Conservation (phyloP, 23 tunicate genomes). For the Ascidia mentula region DNA sequence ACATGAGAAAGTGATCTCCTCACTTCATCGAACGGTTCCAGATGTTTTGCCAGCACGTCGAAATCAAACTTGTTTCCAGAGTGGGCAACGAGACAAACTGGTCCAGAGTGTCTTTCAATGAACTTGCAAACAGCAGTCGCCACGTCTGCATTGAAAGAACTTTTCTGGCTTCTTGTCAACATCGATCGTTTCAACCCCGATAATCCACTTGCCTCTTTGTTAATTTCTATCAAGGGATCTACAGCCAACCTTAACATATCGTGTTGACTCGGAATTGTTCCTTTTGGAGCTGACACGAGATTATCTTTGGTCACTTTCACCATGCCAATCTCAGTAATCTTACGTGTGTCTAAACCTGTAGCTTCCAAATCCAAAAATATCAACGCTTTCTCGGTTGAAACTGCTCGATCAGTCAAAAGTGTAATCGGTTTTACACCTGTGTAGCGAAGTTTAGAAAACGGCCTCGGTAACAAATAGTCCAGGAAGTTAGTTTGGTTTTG, state of each 20-base stretch:
- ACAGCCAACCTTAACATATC: neutral
- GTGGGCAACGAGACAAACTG: neutral
- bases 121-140: neutral
- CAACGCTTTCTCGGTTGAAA: neutral
- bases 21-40: neutral
- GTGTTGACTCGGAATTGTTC: neutral
- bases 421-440: neutral
- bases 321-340: neutral
- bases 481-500: neutral
- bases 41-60: neutral
- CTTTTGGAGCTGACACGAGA: neutral
- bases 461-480: neutral
- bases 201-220: neutral
- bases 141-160: neutral
- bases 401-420: neutral
- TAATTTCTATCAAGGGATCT: neutral
- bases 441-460: neutral
- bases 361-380: neutral
- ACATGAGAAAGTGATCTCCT: neutral
- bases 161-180: neutral
- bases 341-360: neutral
- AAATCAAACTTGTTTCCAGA: neutral
- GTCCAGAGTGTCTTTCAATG: neutral
- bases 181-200: neutral
- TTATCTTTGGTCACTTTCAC: neutral